Base-by-base conservation (phyloP, 2,888 invertebrate genomes). In the Aporophyla lueneburgensis region DNA sequence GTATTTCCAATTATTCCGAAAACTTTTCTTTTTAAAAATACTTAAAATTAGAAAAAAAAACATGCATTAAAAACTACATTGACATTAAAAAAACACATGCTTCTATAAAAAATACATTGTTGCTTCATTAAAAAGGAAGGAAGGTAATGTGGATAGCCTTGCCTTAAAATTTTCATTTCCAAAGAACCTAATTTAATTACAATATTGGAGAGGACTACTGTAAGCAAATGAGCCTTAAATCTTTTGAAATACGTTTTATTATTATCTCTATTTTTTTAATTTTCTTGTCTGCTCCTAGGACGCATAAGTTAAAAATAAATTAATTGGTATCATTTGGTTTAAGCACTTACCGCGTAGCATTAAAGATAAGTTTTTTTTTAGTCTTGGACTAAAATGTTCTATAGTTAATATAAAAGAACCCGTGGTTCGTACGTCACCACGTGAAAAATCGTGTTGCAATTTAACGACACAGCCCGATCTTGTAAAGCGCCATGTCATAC, bases 71-170 rank as follows among this genome's bases (percentile, higher is more conserved):
- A 83, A 84, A 78, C 70, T 81, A 83, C 78, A 78, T 62, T 58
- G 53, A 65, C 59, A 74, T 65, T 78, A 78, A 56, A 74, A 83
- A 82, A 83, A 82, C 62, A 81, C 78, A 85, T 68, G 62, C 56
- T 81, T 78, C 27, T 83, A 84, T 68, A 84, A 84, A 33, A 81
- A 84, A 84, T 84, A 83, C 80, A 80, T 76, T 56, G 12, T 67
- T 70, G 4, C 62, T 70, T 12, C 66, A 70, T 56, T 68, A 59
- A 78, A 78, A 33, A 33, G 33, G 33, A 33, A 33, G 33, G 3
- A 33, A 33, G 33, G 33, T 3, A 33, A 33, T 33, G 3, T 33
- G 33, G 33, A 33, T 33, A 33, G 21, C 51, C 66, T 33, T 5
- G 27, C 66, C 27, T 10, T 21, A 24, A 9, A 14, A 16, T 53